Evolutionary conservation across 2,888 invertebrate species (phyloP), one percentile per base, ranked within the genome.

Genomic region (Oligia strigilis): DNA sequence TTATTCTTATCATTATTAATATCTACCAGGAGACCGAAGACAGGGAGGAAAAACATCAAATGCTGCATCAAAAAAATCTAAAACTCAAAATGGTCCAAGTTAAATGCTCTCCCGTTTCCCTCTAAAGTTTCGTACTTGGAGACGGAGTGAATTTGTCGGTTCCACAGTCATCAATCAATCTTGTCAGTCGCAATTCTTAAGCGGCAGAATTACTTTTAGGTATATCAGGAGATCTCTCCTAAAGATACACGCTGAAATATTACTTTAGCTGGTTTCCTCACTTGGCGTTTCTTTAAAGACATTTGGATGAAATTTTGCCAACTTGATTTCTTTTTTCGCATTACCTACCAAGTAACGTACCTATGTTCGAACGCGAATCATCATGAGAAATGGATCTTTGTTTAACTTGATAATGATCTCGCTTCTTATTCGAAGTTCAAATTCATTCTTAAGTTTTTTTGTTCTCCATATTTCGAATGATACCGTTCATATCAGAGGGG

Each of bases 101-200:
- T 87, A 90, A 89, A 87, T 81, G 83, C 81, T 84, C 40, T 73
- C 72, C 74, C 81, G 85, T 86, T 91, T 91, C 89, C 86, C 83
- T 85, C 81, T 83, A 81, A 90, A 92, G 89, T 92, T 90, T 88
- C 88, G 89, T 87, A 92, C 92, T 92, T 89, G 87, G 83, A 89
- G 87, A 91, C 89, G 91, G 88, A 94, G 92, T 94, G 93, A 94
- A 95, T 95, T 95, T 95, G 95, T 95, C 94, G 94, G 88, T 90
- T 92, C 91, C 93, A 91, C 92, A 90, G 90, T 87, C 95, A 96
- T 96, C 96, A 94, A 96, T 96, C 96, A 96, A 94, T 93, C 92
- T 88, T 91, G 93, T 92, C 94, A 94, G 93, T 93, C 93, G 91
- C 93, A 95, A 95, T 94, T 95, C 95, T 94, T 94, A 94, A 94